phyloP scores from a whole-genome alignment of 2,797 vertebrate genomes.

The Macropodus opercularis region DNA sequence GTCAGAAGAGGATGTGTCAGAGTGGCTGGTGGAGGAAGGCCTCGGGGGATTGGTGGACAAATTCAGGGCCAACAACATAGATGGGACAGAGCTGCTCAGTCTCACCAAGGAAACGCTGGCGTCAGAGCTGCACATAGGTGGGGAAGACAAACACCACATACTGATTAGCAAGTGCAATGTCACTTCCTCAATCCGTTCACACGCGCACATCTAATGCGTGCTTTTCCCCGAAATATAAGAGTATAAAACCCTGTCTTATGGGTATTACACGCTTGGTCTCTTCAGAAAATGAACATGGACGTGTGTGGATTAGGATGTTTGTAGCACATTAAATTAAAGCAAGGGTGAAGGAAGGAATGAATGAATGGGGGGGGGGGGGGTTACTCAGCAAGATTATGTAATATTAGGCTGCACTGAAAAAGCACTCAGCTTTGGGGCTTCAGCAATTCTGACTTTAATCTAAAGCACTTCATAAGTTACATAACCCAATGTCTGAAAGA shows the following conservation, averaged over 20 bases:
- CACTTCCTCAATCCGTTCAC: constrained; percentile 14
- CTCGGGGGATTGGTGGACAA: constrained; percentile 83
- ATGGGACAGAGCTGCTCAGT: constrained; percentile 89
- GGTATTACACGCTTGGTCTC: constrained; percentile 21
- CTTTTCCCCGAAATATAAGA: constrained; percentile 12
- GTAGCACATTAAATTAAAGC: constrained; percentile 43
- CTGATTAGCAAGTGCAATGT: constrained; percentile 14
- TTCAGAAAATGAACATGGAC: constrained; percentile 6
- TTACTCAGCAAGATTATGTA: constrained; percentile 56
- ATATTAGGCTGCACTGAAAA: constrained; percentile 44
- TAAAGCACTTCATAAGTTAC: constrained; percentile 59
- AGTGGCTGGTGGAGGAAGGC: constrained; percentile 88
- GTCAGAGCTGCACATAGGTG: constrained; percentile 93
- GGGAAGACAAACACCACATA: constrained; percentile 61
- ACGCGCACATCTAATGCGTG: neutral
- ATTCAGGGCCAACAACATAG: constrained; percentile 93
- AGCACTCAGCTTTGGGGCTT: constrained; percentile 51
- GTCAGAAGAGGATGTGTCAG: constrained; percentile 91
- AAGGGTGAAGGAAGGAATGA: constrained; percentile 36
- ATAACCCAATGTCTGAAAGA: constrained; percentile 64
- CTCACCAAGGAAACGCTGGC: constrained; percentile 91
- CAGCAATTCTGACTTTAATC: constrained; percentile 62
- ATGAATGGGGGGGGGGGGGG: constrained; percentile 30
- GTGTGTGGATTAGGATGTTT: constrained; percentile 32
- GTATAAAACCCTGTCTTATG: constrained; percentile 19